phyloP scores from a whole-genome alignment of 2,797 vertebrate species.

The Yasuhikotakia modesta region DNA sequence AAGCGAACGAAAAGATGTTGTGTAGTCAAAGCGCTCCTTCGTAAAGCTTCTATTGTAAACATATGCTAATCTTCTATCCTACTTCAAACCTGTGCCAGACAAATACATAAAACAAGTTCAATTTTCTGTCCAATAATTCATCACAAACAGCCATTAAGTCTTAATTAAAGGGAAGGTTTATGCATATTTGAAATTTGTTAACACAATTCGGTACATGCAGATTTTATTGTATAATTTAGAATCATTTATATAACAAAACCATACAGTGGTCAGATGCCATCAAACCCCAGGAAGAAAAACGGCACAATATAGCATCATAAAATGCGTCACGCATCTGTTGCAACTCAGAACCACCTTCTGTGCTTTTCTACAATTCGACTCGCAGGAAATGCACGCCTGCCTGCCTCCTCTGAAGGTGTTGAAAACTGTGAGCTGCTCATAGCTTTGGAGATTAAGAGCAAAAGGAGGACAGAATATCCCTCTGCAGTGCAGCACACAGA shows the following conservation, averaged over 20 bases:
- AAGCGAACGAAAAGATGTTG: conserved; percentile 48
- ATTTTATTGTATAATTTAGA: no score
- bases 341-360: no score
- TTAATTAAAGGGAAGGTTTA: not conserved
- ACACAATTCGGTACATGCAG: no score
- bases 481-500: not conserved
- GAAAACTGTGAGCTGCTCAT: not conserved
- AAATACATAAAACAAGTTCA: conserved; percentile 8
- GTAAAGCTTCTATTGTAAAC: conserved; percentile 31
- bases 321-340: not conserved
- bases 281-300: no score
- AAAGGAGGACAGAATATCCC: conserved; percentile 17
- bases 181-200: no score
- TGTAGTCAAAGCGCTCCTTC: conserved; percentile 16
- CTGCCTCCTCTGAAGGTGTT: not conserved
- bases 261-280: no score
- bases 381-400: not conserved
- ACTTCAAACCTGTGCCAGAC: not conserved
- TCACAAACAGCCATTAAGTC: not conserved
- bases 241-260: no score
- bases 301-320: no score
- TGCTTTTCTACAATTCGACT: not conserved
- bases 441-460: conserved; percentile 14
- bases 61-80: conserved; percentile 18
- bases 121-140: not conserved